A percentile compares a stretch with the other conserved stretches of the same genome.
Evolutionary conservation across 2,797 vertebrate genomes (phyloP).

Genomic region (Thalassophryne amazonica): DNA sequence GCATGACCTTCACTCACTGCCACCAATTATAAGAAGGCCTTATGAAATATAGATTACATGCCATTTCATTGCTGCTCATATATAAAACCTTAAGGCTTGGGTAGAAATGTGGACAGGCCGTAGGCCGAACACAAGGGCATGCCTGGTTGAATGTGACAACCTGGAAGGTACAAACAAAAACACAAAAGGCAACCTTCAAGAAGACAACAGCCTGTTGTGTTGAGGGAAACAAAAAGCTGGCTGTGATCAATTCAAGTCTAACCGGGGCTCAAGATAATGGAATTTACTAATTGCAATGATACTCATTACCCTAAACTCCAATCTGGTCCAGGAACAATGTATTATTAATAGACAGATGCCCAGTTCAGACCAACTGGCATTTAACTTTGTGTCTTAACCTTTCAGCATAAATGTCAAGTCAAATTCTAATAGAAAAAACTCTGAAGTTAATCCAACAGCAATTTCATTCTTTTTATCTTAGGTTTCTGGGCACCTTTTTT

Average conservation of each 20-base stretch:
- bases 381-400: conserved; percentile 64
- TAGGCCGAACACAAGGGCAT: conserved; percentile 41
- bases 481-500: background rate
- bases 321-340: conserved; percentile 54
- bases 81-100: conserved; percentile 52
- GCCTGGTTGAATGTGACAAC: conserved; percentile 44
- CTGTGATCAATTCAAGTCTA: conserved; percentile 51
- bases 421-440: conserved; percentile 51
- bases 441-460: conserved; percentile 40
- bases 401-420: conserved; percentile 63
- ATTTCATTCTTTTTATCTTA: conserved; percentile 44
- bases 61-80: conserved; percentile 64
- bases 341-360: conserved; percentile 54
- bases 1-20: conserved; percentile 64
- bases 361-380: conserved; percentile 60
- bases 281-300: conserved; percentile 41
- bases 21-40: conserved; percentile 76
- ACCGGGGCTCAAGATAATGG: conserved; percentile 49
- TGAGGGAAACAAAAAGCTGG: background rate
- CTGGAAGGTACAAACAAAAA: conserved; percentile 27
- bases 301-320: conserved; percentile 50
- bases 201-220: background rate
- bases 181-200: conserved; percentile 57
- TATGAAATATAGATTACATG: conserved; percentile 82
- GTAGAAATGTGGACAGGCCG: conserved; percentile 28